Base-by-base conservation (phyloP, 2,113 vertebrate species). In the Orientallactaga bullata region DNA sequence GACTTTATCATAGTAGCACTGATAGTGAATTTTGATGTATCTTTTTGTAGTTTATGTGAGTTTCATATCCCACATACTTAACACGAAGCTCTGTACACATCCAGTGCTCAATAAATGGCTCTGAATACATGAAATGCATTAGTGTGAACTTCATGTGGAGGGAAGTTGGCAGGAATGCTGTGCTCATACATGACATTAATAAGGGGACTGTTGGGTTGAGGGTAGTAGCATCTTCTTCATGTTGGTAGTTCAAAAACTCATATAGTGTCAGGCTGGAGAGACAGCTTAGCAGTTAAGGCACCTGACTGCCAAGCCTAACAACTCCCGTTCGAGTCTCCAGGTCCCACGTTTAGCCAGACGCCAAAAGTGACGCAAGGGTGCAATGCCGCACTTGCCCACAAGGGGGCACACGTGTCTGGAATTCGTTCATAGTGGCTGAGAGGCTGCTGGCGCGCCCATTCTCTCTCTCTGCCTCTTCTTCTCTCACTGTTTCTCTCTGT, bases 191-290 rank as follows among this genome's bases (percentile, higher is more conserved):
- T 8, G 3, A 10, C 35, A 8, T 58, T 86, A 66, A 63, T 63
- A 11, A 78, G 30, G 68, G 55, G 16, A 20, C 35, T 71, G 83
- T 61, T 15, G 92, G 2, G 42, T 28, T 42, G 30, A 81, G 55
- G 47, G 42, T 86, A n/a, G 16, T 83, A 35, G 80, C 23, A 0
- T 26, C 47, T 88, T 90, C 58, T 87, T 37, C 51, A 10, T 47
- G 24, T 63, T 63, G 55, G 37, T 94, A 16, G 8, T 58, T 82
- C 61, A 88, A 93, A 88, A 61, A 92, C 37, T n/a, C n/a, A n/a
- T n/a, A n/a, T n/a, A n/a, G n/a, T n/a, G n/a, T n/a, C n/a, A n/a
- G n/a, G n/a, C n/a, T n/a, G n/a, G n/a, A n/a, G n/a, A n/a, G n/a
- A n/a, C n/a, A n/a, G n/a, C n/a, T n/a, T n/a, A n/a, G n/a, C n/a